Evolutionary conservation across 2,113 vertebrate species (phyloP), one percentile per base, ranked within the genome.

Genomic region (Cercopithecus mona): DNA sequence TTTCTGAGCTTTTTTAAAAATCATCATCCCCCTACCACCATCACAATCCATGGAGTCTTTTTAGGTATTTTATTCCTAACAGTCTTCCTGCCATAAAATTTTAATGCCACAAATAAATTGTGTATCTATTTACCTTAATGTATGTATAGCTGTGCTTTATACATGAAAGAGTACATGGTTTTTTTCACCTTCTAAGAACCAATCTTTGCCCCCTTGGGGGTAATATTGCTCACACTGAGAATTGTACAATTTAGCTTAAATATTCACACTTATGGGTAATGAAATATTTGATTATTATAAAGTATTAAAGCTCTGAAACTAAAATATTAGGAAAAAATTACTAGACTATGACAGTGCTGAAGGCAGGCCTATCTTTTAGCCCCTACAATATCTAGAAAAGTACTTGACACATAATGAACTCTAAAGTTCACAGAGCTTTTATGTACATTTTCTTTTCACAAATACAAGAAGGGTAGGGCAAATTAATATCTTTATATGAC

Each of bases 311-410:
- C 52, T 59, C 66, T 55, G 12, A 73, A 83, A 87, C 40, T 78
- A 48, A 78, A 92, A 75, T 88, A 92, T 81, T 73, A 97, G 52
- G n/a, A 82, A 89, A 68, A 25, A 43, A n/a, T 81, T 83, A 86
- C 20, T 79, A 79, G 73, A 66, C 14, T 61, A 27, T 75, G 32
- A 96, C 27, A 66, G 70, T 80, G 70, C 48, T 68, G 27, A 91
- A 95, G 61, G 23, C 23, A 87, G 70, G 43, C 55, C 16, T 66
- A 50, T 38, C 32, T 93, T 93, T 94, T 32, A 80, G 35, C 55
- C 16, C n/a, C 40, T 79, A 18, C 4, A 88, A 27, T 61, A 8
- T 20, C 68, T 96, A 93, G 61, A 76, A 91, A 91, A 86, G 48
- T 73, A 87, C n/a, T 32, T 18, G 20, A 72, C 14, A 72, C 27